Conservation (phyloP, 1,140 invertebrate species). For the Belonocnema kinseyi region DNA sequence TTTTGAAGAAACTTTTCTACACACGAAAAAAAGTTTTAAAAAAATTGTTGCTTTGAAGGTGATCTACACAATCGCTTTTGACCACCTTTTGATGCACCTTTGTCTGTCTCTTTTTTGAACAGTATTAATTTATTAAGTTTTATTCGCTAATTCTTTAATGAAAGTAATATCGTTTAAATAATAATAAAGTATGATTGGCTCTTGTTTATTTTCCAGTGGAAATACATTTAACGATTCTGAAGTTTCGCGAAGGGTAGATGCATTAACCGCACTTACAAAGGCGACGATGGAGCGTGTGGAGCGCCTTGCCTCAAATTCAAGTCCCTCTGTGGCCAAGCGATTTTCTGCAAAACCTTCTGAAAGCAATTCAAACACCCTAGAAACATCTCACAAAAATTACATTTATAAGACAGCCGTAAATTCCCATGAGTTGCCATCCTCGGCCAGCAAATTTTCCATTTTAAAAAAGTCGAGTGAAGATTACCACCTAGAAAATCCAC, state of each 20-base stretch:
- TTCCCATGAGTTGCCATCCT: constrained; percentile 47
- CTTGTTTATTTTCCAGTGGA: constrained; percentile 29
- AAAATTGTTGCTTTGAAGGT: too few relatives aligned
- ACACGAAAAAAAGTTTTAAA: too few relatives aligned
- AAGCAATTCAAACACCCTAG: neutral
- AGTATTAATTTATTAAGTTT: too few relatives aligned
- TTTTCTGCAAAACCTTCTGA: constrained; percentile 36
- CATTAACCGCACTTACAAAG: constrained; percentile 80
- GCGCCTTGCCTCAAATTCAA: constrained; percentile 77
- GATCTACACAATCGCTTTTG: too few relatives aligned
- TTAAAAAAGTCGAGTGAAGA: constrained; percentile 67
- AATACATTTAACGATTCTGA: constrained; percentile 59
- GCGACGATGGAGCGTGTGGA: constrained; percentile 82
- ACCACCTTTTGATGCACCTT: too few relatives aligned
- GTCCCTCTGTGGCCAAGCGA: constrained; percentile 38
- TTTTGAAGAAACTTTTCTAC: too few relatives aligned
- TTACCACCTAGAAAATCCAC: constrained; percentile 50
- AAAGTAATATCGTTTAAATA: too few relatives aligned
- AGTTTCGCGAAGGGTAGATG: constrained; percentile 80
- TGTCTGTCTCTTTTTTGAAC: too few relatives aligned
- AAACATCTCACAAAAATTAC: too few relatives aligned
- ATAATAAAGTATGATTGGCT: too few relatives aligned
- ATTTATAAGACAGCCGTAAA: constrained; percentile 7
- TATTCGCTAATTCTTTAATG: too few relatives aligned
- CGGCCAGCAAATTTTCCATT: constrained; percentile 61